phyloP scores from a whole-genome alignment of 2,113 vertebrate species.

The Ailuropoda melanoleuca region DNA sequence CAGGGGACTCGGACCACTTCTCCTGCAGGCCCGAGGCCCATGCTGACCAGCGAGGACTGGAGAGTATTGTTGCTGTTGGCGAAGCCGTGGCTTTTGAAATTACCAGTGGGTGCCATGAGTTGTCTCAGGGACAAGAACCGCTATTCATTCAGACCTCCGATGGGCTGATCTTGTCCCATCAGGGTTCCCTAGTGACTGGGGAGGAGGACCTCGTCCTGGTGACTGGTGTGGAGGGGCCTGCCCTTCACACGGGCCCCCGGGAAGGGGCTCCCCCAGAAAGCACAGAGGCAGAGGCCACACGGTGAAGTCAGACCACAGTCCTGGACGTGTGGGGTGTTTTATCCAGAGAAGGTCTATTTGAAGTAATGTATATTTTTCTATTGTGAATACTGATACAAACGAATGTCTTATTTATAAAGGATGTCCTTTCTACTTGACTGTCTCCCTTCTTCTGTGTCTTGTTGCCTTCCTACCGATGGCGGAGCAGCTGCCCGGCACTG shows the following conservation, averaged over 20 bases:
- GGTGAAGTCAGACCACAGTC: conserved; percentile 53
- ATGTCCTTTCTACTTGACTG: conserved; percentile 50
- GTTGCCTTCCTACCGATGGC: conserved; percentile 25
- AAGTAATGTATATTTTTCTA: conserved; percentile 85
- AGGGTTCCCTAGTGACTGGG: conserved; percentile 80
- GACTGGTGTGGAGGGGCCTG: conserved; percentile 83
- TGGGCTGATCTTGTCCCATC: conserved; percentile 85
- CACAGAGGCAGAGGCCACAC: conserved; percentile 80
- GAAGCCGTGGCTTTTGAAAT: conserved; percentile 82
- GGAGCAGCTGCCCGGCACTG: background rate
- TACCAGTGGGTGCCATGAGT: conserved; percentile 75
- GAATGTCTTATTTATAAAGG: conserved; percentile 85
- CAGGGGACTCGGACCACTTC: background rate
- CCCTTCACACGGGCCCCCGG: conserved; percentile 85
- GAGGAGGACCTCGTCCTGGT: conserved; percentile 86
- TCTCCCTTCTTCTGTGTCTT: conserved; percentile 63
- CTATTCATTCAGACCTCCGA: conserved; percentile 88
- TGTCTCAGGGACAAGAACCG: conserved; percentile 81
- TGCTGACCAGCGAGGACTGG: background rate
- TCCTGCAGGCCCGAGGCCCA: background rate
- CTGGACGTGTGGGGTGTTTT: conserved; percentile 30
- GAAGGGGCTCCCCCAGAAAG: conserved; percentile 87
- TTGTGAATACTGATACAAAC: conserved; percentile 80
- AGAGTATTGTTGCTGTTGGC: conserved; percentile 26
- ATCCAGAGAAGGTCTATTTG: conserved; percentile 58